Evolutionary conservation across 2,888 invertebrate species (phyloP), one percentile per base, ranked within the genome.

Genomic region (Dryococelus australis): DNA sequence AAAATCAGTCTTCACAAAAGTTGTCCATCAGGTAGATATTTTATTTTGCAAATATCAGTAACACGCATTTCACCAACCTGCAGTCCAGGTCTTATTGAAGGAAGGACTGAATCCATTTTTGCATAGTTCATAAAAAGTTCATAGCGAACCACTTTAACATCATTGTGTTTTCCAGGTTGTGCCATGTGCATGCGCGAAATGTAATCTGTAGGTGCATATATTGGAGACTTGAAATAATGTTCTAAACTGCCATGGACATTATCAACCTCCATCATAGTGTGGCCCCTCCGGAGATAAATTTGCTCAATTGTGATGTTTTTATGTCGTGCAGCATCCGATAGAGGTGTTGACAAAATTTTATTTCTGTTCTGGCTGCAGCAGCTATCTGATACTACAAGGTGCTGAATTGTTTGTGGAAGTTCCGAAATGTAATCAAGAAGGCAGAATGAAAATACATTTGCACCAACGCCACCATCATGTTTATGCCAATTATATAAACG

Each of bases 141-240:
- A 87, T 65, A 86, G 79, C 85, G 86, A 53, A 88, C 85, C 65
- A 88, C 85, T 87, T 84, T 88, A 27, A 87, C 51, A 47, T 86
- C 43, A n/a, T 88, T 87, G 65, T 86, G 88, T 35, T 88, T 87
- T n/a, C 81, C 83, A 27, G 88, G 86, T 86, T 86, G 79, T 28
- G 88, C 87, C 53, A 85, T 84, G 81, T 87, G 83, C 88, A 88
- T 88, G 28, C 88, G 43, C 35, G 87, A 51, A 43, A 87, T 83
- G 80, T 88, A 88, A 51, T 88, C 88, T 28, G 78, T 28, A 47
- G 88, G 87, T 43, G 79, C 51, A 80, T 87, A 86, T 43, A 88
- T 89, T 35, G 87, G 87, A 35, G 87, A n/a, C 83, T 87, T 27
- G 12, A 85, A 81, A 27, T 85, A 86, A 85, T 88, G 51, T 80